phyloP scores from a whole-genome alignment of 2,797 vertebrate genomes.

The Emys orbicularis region DNA sequence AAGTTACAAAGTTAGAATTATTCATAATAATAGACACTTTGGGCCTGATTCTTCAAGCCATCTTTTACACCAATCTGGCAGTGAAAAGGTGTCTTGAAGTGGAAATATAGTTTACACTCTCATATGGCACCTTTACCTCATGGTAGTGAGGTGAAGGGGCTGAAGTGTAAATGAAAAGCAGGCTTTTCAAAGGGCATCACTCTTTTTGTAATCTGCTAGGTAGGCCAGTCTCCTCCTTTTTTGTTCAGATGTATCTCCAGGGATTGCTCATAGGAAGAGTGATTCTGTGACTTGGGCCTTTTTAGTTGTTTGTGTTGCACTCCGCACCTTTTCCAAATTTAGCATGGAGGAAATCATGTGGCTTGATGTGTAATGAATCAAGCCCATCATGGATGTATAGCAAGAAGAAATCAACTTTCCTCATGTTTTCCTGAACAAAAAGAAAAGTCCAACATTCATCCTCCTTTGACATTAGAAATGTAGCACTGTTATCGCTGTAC shows the following conservation, averaged over 20 bases:
- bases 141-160: background rate
- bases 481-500: background rate
- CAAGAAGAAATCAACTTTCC: background rate
- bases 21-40: background rate
- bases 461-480: background rate
- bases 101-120: background rate
- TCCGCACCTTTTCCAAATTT: background rate
- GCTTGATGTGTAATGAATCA: background rate
- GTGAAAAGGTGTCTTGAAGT: background rate
- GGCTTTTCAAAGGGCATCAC: background rate
- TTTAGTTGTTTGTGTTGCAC: background rate
- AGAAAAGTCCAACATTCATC: conserved; percentile 17
- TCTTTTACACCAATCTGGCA: background rate
- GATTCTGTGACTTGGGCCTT: background rate
- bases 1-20: background rate
- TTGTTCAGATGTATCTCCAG: background rate
- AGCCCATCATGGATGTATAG: background rate
- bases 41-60: background rate
- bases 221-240: background rate
- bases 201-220: background rate
- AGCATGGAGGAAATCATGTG: background rate
- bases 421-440: rapidly evolving
- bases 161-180: rapidly evolving
- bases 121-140: background rate
- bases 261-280: background rate